Base-by-base conservation (phyloP, 2,797 vertebrate species). In the Chromis chromis region DNA sequence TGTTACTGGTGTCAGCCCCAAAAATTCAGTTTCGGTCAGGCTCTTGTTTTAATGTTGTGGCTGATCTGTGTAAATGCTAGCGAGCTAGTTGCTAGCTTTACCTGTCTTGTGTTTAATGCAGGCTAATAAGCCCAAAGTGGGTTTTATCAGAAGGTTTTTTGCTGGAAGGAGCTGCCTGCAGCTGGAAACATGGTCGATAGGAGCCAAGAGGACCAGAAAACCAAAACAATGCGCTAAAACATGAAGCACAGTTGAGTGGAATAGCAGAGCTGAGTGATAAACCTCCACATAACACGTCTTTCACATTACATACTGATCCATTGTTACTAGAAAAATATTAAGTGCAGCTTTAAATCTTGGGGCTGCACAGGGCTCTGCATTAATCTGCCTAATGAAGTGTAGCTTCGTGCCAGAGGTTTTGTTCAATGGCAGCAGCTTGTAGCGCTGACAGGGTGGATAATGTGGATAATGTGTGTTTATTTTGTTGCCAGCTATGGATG, bases 401-500 rank as follows among this genome's bases (percentile, higher is more conserved):
- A 31, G 27, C 27, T 71, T 36, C 36, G 12, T 36, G 33, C 33
- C 33, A 11, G 33, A 55, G 11, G 72, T 63, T 77, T 75, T 50
- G 58, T 17, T 83, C 58, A 75, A 39, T 54, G 46, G 50, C 44
- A 57, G 59, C 65, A 71, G 52, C 57, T 70, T 56, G 14, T 7
- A 27, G 64, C 60, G 79, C 60, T 76, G 65, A 85, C 78, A 74
- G 48, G 50, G 44, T n/a, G n/a, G 64, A 76, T 36, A 36, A 36
- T 36, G 33, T 36, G 33, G 33, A 36, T 36, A 36, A 36, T 11
- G 33, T 36, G 40, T 66, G 65, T 85, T 84, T 67, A 42, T 69
- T 27, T 27, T 49, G 48, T 42, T 48, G 46, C 57, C 64, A 80
- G 31, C 79, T 75, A 60, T 65, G 28, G 63, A 46, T 28, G 36